A percentile compares a stretch with the other conserved stretches of the same genome.
These are phyloP conservation scores for Gadopsis marmoratus DNA, from an alignment of 2,797 vertebrate genomes.

Conservation along the genomic window DNA sequence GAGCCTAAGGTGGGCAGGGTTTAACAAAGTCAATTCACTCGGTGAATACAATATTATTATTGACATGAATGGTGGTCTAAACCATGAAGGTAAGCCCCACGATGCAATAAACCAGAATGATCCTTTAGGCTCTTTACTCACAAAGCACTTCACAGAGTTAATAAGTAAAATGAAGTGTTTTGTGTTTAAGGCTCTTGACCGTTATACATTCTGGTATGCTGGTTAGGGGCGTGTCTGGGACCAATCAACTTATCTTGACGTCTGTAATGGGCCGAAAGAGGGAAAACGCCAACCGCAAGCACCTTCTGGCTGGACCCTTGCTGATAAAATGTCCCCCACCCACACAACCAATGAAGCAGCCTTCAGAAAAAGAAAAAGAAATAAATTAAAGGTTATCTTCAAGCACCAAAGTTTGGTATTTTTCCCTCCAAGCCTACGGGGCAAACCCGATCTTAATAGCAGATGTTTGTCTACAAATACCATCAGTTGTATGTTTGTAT, in stretches of 20 bases:
- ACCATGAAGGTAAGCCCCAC: neutral
- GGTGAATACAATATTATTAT: neutral
- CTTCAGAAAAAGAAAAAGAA: neutral
- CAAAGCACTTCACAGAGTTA: too few relatives aligned
- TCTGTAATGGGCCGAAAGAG: conserved; percentile 15
- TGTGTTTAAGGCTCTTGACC: conserved; percentile 55
- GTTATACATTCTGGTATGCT: conserved; percentile 57
- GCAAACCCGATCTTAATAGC: neutral
- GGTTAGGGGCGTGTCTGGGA: conserved; percentile 38
- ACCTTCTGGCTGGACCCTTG: conserved; percentile 33
- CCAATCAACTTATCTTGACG: conserved; percentile 35
- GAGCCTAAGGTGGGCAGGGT: neutral
- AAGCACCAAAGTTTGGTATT: conserved; percentile 50
- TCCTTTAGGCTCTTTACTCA: neutral
- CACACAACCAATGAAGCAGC: conserved; percentile 34
- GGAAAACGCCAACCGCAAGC: conserved; percentile 22
- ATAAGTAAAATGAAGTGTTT: neutral
- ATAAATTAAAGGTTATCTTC: conserved; percentile 16
- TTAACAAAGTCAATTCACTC: neutral
- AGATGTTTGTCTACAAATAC: conserved; percentile 66
- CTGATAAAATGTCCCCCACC: conserved; percentile 48
- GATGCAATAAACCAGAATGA: conserved; percentile 18
- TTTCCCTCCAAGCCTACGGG: neutral
- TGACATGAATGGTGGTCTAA: neutral
- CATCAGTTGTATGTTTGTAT: conserved; percentile 46